These are phyloP conservation scores for Ruditapes philippinarum DNA, from an alignment of 1,140 invertebrate species.

Conservation along the genomic window DNA sequence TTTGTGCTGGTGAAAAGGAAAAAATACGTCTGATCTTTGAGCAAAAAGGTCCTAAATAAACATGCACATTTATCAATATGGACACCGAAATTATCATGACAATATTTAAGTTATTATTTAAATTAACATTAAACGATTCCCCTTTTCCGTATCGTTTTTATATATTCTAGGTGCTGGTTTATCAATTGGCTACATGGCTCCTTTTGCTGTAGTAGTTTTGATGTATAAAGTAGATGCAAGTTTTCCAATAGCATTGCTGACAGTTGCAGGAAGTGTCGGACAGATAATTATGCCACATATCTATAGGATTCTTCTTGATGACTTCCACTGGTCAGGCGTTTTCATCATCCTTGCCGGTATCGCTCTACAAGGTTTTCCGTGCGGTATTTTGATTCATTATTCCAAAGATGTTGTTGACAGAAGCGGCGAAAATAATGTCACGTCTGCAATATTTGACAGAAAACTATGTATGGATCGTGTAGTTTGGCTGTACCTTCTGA, in stretches of 20 bases:
- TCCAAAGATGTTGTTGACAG: neutral
- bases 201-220: neutral
- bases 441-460: too few relatives aligned
- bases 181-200: neutral
- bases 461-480: too few relatives aligned
- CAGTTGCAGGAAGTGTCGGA: neutral
- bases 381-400: neutral
- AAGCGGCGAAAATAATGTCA: neutral
- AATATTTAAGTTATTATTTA: too few relatives aligned
- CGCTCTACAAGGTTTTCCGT: neutral
- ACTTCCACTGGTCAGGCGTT: neutral
- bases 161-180: neutral
- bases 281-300: neutral
- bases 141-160: too few relatives aligned
- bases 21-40: too few relatives aligned
- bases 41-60: too few relatives aligned
- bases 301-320: neutral
- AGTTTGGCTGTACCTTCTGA: too few relatives aligned
- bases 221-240: neutral
- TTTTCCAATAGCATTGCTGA: neutral
- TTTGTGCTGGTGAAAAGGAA: too few relatives aligned
- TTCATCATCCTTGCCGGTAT: slow-evolving; percentile 10
- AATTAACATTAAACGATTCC: too few relatives aligned
- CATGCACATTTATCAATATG: too few relatives aligned
- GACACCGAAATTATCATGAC: too few relatives aligned